Evolutionary conservation across 64 coral and sea anemone genomes (phyloP).

Genomic region (Anthopleura sola): DNA sequence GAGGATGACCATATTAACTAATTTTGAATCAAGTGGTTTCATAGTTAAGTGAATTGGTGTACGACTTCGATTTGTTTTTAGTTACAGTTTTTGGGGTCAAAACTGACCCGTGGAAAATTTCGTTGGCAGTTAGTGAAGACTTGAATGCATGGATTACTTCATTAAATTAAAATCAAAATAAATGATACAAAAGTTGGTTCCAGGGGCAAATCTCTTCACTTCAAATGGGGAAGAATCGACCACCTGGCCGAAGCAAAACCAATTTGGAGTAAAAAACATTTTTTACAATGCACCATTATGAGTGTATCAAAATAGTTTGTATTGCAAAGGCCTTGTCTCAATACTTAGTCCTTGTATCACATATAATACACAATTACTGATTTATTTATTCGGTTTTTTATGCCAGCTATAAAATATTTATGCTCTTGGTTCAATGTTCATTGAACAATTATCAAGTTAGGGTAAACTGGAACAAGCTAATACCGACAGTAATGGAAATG

Average conservation of each 20-base stretch:
- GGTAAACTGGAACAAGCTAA: conserved; percentile 21
- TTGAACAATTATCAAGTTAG: conserved; percentile 73
- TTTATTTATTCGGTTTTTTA: conserved; percentile 89
- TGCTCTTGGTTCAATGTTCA: conserved; percentile 23
- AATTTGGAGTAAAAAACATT: background rate
- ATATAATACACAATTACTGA: conserved; percentile 65
- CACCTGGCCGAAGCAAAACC: background rate
- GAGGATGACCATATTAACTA: background rate
- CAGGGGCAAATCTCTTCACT: background rate
- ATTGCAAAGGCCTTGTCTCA: background rate
- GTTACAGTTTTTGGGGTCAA: background rate
- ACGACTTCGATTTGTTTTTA: background rate
- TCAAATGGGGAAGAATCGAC: background rate
- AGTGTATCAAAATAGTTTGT: background rate
- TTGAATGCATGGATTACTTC: background rate
- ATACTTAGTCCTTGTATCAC: background rate
- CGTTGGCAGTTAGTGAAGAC: background rate
- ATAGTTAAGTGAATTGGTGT: background rate
- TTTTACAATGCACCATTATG: background rate
- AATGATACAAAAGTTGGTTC: background rate
- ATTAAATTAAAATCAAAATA: background rate
- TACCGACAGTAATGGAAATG: conserved; percentile 40
- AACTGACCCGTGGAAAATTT: background rate
- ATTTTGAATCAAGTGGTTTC: background rate
- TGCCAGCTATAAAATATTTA: conserved; percentile 87